These are phyloP conservation scores for Lateolabrax maculatus DNA, from an alignment of 2,797 vertebrate genomes.

Conservation along the genomic window DNA sequence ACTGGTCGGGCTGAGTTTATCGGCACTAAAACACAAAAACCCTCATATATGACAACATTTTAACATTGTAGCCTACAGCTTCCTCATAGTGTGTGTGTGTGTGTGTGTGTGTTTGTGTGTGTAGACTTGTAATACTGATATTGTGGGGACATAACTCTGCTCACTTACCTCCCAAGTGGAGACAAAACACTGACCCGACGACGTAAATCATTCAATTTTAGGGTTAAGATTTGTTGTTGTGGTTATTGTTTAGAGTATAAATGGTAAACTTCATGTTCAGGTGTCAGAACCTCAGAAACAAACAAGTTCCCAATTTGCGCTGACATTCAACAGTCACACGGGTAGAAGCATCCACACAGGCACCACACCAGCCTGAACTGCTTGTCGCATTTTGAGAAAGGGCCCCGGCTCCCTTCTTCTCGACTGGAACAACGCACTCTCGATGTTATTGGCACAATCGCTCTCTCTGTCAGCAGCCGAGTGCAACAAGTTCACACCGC, in stretches of 20 bases:
- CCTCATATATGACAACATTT: constrained; percentile 42
- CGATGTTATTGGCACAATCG: not conserved
- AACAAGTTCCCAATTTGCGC: not conserved
- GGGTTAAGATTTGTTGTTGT: not conserved
- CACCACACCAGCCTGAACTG: not conserved
- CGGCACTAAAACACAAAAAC: constrained; percentile 52
- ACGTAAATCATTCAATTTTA: not conserved
- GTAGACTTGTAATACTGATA: constrained; percentile 1
- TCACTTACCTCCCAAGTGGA: constrained; percentile 13
- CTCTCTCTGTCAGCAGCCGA: constrained; percentile 19
- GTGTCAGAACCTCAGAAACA: not conserved
- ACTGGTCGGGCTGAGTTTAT: constrained; percentile 58
- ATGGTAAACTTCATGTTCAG: not conserved
- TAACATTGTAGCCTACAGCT: constrained; percentile 43
- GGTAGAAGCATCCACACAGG: not conserved
- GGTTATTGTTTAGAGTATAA: not conserved
- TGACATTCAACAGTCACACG: too few species aligned
- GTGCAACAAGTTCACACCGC: constrained; percentile 25
- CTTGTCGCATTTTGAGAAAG: not conserved
- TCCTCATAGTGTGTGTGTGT: constrained; percentile 2
- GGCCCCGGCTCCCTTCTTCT: not conserved
- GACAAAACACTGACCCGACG: not conserved
- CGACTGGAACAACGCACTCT: not conserved
- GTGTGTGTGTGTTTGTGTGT: constrained; percentile 2
- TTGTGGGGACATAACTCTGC: constrained; percentile 33